These are phyloP conservation scores for Muscidifurax raptorellus DNA, from an alignment of 1,140 invertebrate genomes.

Conservation along the genomic window DNA sequence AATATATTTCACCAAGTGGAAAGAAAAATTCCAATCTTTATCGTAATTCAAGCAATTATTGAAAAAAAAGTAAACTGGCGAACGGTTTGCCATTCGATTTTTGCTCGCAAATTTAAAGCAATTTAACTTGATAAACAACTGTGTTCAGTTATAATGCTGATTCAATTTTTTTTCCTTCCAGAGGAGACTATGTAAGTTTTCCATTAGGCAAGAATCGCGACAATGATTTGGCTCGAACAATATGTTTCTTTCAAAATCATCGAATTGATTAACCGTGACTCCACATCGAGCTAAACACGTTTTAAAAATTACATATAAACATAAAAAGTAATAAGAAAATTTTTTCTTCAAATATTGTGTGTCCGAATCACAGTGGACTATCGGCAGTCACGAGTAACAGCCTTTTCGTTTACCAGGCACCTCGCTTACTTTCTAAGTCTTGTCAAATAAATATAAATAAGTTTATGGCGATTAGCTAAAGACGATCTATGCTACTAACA, in stretches of 20 bases:
- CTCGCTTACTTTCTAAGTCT: conserved; percentile 62
- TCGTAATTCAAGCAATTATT: not conserved
- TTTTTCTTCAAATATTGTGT: conserved; percentile 58
- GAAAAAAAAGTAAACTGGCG: conserved; percentile 29
- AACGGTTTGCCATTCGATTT: conserved; percentile 42
- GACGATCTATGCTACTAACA: conserved; percentile 10
- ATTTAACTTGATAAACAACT: conserved; percentile 6
- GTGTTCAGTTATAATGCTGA: not conserved
- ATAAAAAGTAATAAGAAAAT: conserved; percentile 51
- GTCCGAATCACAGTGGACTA: conserved; percentile 63
- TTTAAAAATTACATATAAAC: not conserved
- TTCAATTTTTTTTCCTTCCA: conserved; percentile 21
- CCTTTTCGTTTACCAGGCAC: conserved; percentile 64
- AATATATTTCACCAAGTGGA: conserved; percentile 31
- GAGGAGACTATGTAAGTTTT: conserved; percentile 35
- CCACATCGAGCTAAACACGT: not conserved
- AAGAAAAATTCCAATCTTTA: conserved; percentile 18
- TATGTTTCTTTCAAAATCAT: not conserved
- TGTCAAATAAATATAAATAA: conserved; percentile 68
- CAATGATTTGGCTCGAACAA: conserved; percentile 13
- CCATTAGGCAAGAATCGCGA: conserved; percentile 45
- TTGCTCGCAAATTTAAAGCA: not conserved
- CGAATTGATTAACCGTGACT: not conserved
- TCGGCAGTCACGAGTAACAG: conserved; percentile 58
- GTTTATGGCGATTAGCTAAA: conserved; percentile 33